Base-by-base conservation (phyloP, 2,888 invertebrate species). In the Andrena bucephala region DNA sequence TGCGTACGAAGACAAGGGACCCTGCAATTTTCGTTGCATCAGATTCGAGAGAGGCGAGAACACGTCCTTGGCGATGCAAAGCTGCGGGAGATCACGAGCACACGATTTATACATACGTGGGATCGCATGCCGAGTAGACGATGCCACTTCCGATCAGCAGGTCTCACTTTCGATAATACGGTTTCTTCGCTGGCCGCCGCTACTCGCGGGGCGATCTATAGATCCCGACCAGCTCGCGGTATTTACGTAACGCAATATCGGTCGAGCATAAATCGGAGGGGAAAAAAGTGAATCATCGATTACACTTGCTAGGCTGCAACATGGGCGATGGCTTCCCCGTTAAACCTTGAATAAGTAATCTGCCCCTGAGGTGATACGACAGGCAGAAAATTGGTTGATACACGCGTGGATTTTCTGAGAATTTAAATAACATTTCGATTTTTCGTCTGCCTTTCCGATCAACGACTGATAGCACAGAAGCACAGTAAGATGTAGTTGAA, bases 221-320 rank as follows among this genome's bases (percentile, higher is more conserved):
- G 78, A 84, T 66, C 79, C 8, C 36, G 31, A 33, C 29, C 71
- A 66, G 66, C 52, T 68, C 29, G 29, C 31, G 6, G 72, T 77
- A 48, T 65, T 88, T 87, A 87, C 84, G 75, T 82, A 85, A 87
- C 77, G 69, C 63, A 60, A 62, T 71, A 68, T 83, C 57, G 72
- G 60, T 27, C 62, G 52, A 52, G 75, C 50, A 78, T 36, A 80
- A 85, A 78, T 78, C 82, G 57, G 36, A 57, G 74, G n/a, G 60
- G 62, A 68, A 63, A 85, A 87, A 81, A 88, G 78, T 87, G 87
- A 88, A 88, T 89, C 89, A 89, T 87, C 89, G 89, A 89, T 90
- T 87, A 87, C 89, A 87, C 86, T 89, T 87, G 83, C 85, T 84
- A 89, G 89, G 85, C 85, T 87, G 82, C 84, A 66, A 69, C 80